A percentile compares a stretch with the other conserved stretches of the same genome.
These are phyloP conservation scores for Trichomalopsis sarcophagae DNA, from an alignment of 1,140 invertebrate species.

Conservation along the genomic window DNA sequence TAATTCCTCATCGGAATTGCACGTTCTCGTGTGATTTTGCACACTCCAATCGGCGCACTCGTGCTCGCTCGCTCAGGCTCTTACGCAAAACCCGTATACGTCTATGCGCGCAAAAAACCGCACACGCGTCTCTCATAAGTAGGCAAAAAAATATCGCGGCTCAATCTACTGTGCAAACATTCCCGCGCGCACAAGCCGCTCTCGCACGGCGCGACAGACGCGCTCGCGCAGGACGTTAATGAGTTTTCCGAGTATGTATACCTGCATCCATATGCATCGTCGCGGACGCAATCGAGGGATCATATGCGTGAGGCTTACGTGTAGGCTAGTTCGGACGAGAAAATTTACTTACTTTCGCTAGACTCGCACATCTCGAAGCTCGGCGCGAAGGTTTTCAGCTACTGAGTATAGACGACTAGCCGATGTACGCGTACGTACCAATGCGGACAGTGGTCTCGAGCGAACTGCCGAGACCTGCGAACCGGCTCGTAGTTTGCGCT, in stretches of 20 bases:
- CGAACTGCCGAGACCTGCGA: not conserved
- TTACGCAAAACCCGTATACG: not conserved
- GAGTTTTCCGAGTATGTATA: not conserved
- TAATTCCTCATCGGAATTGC: not conserved
- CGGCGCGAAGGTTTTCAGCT: not conserved
- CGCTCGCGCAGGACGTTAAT: not conserved
- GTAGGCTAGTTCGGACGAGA: not conserved
- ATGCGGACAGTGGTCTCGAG: not conserved
- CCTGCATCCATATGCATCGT: not conserved
- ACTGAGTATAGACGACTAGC: not conserved
- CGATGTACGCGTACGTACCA: not conserved
- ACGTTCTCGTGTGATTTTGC: not conserved
- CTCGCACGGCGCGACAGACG: not conserved
- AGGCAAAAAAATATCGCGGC: not conserved
- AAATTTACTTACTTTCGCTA: conserved; percentile 23
- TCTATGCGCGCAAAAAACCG: not conserved
- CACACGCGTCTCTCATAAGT: not conserved
- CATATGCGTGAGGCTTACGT: not conserved
- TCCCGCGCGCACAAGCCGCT: not conserved
- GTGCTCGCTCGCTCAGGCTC: not conserved
- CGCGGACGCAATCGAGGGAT: not conserved
- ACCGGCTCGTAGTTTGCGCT: not conserved
- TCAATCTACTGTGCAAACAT: not conserved
- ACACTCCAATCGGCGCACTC: too few species aligned
- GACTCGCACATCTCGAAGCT: not conserved